Conservation (phyloP, 1,140 invertebrate species). For the Eufriesea mexicana region DNA sequence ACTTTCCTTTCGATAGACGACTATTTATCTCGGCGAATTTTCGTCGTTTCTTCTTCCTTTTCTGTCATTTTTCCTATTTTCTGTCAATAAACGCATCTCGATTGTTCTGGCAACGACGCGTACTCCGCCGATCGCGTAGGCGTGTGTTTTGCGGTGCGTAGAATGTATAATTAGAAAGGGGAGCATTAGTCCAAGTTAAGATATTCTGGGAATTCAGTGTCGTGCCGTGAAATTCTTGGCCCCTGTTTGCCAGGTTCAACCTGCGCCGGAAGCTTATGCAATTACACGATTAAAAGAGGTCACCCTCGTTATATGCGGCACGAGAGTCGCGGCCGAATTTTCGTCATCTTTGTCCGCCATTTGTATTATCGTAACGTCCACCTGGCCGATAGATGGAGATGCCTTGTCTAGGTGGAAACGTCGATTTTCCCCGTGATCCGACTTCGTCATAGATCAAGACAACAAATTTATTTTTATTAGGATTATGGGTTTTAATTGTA, state of each 20-base stretch:
- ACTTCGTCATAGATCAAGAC: not conserved
- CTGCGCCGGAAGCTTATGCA: constrained; percentile 43
- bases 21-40: no score
- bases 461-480: no score
- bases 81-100: not conserved
- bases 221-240: constrained; percentile 56
- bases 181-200: constrained; percentile 62
- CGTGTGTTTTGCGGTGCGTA: constrained; percentile 26
- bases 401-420: no score
- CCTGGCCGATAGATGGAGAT: no score
- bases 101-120: not conserved
- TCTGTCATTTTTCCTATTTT: not conserved
- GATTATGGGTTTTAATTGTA: no score
- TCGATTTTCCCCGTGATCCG: no score
- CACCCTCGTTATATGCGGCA: constrained; percentile 29
- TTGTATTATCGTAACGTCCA: not conserved
- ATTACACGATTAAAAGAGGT: constrained; percentile 40
- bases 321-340: constrained; percentile 17
- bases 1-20: no score
- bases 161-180: constrained; percentile 51
- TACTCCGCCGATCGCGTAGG: not conserved
- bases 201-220: constrained; percentile 61
- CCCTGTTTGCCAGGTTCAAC: constrained; percentile 46
- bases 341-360: constrained; percentile 15
- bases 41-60: no score